Conservation (phyloP, 2,888 invertebrate genomes). For the Oligia latruncula region DNA sequence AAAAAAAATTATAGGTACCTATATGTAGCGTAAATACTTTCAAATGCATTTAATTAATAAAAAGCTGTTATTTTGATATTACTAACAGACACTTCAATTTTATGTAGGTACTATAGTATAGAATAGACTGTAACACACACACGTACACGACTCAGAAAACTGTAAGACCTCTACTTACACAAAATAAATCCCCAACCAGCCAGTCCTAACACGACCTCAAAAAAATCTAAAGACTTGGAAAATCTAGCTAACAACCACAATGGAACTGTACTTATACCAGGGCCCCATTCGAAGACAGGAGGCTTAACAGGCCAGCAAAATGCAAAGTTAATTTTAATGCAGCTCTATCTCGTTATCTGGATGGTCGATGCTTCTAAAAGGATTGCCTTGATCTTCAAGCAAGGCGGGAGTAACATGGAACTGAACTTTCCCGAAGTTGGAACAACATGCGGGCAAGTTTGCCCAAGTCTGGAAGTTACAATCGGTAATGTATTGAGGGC, state of each 20-base stretch:
- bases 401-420: conserved; percentile 67
- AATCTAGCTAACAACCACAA: conserved; percentile 41
- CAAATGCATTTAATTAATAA: background rate
- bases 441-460: conserved; percentile 55
- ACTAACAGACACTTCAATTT: background rate
- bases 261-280: conserved; percentile 38
- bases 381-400: conserved; percentile 68
- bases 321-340: conserved; percentile 82
- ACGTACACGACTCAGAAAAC: background rate
- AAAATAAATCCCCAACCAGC: conserved; percentile 19
- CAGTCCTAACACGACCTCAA: conserved; percentile 14
- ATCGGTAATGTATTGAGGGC: conserved; percentile 61
- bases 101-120: background rate
- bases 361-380: conserved; percentile 72
- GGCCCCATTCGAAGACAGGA: conserved; percentile 71
- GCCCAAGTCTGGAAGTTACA: conserved; percentile 55
- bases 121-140: no score
- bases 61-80: background rate
- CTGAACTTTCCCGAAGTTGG: conserved; percentile 51
- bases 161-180: background rate
- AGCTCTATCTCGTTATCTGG: conserved; percentile 76
- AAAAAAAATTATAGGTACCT: no score
- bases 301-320: conserved; percentile 75
- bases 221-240: conserved; percentile 35
- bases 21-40: background rate